Evolutionary conservation across 2,888 invertebrate species (phyloP).

Genomic region (Thysanoteuthis rhombus): DNA sequence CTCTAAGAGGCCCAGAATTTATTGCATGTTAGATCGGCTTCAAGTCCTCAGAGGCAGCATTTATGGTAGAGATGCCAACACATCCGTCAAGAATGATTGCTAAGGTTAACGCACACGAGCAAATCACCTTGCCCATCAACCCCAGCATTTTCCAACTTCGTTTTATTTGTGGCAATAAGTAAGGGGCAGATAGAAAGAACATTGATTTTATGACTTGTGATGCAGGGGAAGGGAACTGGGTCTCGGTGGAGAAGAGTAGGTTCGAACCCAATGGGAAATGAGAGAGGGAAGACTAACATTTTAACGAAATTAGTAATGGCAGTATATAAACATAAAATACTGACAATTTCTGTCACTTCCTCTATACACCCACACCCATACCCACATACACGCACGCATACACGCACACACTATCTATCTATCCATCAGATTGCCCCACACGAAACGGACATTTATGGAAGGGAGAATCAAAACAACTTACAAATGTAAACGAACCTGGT

Average conservation of each 20-base stretch:
- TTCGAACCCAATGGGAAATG: too few relatives aligned
- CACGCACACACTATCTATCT: neutral
- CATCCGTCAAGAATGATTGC: neutral
- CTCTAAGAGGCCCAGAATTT: neutral
- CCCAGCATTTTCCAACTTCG: neutral
- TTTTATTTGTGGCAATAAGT: neutral
- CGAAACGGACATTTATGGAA: too few relatives aligned
- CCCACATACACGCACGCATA: neutral
- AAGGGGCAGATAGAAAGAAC: neutral
- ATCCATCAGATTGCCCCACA: too few relatives aligned
- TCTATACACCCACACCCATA: too few relatives aligned
- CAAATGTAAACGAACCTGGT: too few relatives aligned
- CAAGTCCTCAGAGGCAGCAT: neutral
- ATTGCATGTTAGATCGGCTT: neutral
- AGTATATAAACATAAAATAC: neutral
- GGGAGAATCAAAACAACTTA: too few relatives aligned
- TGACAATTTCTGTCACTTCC: neutral
- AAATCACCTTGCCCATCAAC: neutral
- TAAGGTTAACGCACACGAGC: neutral
- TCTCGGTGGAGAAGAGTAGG: neutral
- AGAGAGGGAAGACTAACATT: neutral
- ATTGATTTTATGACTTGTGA: neutral
- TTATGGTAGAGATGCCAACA: neutral
- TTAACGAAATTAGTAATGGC: neutral
- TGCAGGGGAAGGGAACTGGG: accelerated